phyloP scores from a whole-genome alignment of 2,113 vertebrate species.

The Carassius gibelio region DNA sequence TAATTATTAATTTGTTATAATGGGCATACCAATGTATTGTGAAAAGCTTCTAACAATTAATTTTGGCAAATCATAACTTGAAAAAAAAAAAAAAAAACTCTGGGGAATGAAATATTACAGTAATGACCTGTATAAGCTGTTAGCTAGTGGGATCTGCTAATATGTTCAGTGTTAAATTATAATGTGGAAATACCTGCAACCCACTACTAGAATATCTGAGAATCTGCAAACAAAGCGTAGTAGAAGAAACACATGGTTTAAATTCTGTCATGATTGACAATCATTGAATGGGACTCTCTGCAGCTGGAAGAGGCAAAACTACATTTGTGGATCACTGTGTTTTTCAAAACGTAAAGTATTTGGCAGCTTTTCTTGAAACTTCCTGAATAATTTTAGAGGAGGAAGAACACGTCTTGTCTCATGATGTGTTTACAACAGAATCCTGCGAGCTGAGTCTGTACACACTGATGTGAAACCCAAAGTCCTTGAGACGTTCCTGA shows the following conservation, averaged over 20 bases:
- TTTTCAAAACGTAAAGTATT: neutral
- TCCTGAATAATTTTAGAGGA: neutral
- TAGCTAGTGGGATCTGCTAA: no score
- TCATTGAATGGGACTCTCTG: neutral
- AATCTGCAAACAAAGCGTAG: neutral
- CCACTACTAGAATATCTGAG: neutral
- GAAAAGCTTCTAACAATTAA: no score
- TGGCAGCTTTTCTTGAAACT: neutral
- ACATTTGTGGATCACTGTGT: neutral
- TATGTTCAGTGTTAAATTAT: no score
- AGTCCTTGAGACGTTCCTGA: neutral
- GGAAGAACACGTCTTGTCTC: neutral
- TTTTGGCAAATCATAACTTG: no score
- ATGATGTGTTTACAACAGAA: neutral
- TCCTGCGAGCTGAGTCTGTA: neutral
- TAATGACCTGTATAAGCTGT: no score
- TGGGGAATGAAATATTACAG: no score
- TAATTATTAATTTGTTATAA: no score
- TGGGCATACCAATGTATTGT: no score
- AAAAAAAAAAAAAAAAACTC: no score
- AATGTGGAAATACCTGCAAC: neutral
- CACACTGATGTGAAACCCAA: slow-evolving; percentile 8
- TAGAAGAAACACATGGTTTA: no score
- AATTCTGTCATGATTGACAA: neutral
- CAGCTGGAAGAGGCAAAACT: neutral